Base-by-base conservation (phyloP, 2,797 vertebrate species). In the Chloroceryle amazona region DNA sequence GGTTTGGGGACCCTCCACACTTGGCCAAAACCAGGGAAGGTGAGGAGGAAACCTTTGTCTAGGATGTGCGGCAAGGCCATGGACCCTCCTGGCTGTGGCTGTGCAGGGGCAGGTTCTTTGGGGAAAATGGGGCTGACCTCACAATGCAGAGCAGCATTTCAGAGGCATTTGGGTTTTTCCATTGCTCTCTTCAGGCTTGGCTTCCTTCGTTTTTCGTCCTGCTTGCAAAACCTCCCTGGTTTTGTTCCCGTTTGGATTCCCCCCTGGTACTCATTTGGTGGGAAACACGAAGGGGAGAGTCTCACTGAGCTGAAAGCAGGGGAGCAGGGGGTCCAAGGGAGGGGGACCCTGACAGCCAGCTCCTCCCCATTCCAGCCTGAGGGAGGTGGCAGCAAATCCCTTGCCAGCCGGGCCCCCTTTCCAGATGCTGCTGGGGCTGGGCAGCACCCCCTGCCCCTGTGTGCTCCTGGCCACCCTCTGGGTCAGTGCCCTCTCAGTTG, bases 11-110 rank as follows among this genome's bases (percentile, higher is more conserved):
- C 19, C 19, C 67, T 33, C n/a, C 0, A 6, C 39, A 46, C 60
- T 83, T 9, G 9, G 68, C 42, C 3, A 1, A 66, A 76, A 37
- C 51, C 6, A 13, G 67, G 52, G 55, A 35, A 25, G 61, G 23
- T 0, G 0, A 84, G 62, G 46, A 89, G 37, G 28, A 74, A 1
- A 2, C 29, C 15, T 67, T 60, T 0, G 5, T 33, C 23, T 1
- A 1, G 44, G 28, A 26, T 0, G 0, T 21, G 52, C 10, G 3
- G 29, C 1, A 2, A 17, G 23, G 42, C 37, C 0, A 0, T 9
- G 72, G 42, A 15, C 52, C 66, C 58, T 61, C 68, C 76, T 78
- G 81, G 39, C 80, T 20, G 80, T 2, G n/a, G 16, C 37, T 66
- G 37, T 8, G 19, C 76, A 7, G 47, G 23, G 46, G 10, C 0